phyloP scores from a whole-genome alignment of 1,140 invertebrate species.

The Hormaphis cornu region DNA sequence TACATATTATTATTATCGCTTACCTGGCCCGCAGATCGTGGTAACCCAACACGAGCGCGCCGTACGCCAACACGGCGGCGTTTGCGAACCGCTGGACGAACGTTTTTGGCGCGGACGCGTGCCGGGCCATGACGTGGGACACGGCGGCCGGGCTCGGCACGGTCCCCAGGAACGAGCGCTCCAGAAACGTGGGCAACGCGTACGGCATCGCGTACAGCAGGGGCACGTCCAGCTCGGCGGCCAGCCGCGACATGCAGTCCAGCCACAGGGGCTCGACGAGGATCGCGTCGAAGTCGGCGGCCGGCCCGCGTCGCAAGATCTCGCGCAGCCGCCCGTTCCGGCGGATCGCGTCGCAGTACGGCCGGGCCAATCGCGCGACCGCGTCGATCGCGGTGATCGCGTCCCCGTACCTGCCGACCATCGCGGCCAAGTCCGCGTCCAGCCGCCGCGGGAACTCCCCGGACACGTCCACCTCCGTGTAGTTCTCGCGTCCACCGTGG shows the following conservation, averaged over 20 bases:
- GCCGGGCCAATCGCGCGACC: neutral
- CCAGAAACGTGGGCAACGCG: neutral
- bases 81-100: neutral
- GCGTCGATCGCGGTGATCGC: neutral
- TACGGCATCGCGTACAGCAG: neutral
- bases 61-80: neutral
- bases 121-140: neutral
- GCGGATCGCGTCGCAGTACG: neutral
- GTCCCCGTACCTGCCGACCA: neutral
- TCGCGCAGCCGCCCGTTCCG: neutral
- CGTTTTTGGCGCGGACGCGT: neutral
- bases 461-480: constrained; percentile 12
- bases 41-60: too few species aligned
- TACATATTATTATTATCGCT: too few species aligned
- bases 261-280: neutral
- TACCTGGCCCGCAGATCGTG: neutral
- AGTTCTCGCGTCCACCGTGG: constrained; percentile 36
- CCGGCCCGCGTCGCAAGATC: neutral
- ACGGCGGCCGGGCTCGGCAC: neutral
- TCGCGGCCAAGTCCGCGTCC: neutral
- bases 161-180: neutral
- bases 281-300: neutral
- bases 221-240: neutral
- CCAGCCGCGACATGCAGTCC: neutral
- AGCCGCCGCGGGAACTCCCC: neutral